These are phyloP conservation scores for Hoplostethus atlanticus DNA, from an alignment of 2,797 vertebrate species.

Conservation along the genomic window DNA sequence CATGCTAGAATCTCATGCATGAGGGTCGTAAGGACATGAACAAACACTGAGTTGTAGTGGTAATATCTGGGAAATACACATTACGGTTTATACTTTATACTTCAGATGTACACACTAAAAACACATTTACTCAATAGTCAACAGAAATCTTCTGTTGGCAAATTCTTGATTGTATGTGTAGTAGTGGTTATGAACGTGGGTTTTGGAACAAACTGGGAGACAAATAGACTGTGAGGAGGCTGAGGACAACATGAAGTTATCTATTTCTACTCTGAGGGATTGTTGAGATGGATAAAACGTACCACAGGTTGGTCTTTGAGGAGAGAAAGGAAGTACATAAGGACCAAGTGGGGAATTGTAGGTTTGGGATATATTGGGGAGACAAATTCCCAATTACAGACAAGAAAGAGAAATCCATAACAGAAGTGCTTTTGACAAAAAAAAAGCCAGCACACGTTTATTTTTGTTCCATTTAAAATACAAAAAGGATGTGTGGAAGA, in stretches of 20 bases:
- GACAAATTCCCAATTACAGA: constrained; percentile 63
- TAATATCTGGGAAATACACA: not conserved
- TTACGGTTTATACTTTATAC: constrained; percentile 8
- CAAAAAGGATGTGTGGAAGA: constrained; percentile 68
- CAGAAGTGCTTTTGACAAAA: constrained; percentile 70
- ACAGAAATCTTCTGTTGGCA: not conserved
- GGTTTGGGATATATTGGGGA: constrained; percentile 46
- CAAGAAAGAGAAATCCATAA: constrained; percentile 72
- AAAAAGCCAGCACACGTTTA: constrained; percentile 72
- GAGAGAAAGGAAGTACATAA: not conserved
- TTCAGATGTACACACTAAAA: not conserved
- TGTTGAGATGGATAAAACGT: not conserved
- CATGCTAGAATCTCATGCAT: constrained; percentile 79
- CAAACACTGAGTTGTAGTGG: constrained; percentile 19
- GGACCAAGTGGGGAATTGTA: constrained; percentile 30
- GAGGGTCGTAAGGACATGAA: constrained; percentile 43
- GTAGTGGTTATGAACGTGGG: not conserved
- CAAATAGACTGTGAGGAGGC: not conserved
- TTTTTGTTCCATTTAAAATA: constrained; percentile 77
- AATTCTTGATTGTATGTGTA: not conserved
- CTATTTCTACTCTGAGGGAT: constrained; percentile 1
- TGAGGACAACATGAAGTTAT: not conserved
- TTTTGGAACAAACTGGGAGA: constrained; percentile 11
- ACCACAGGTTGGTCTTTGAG: constrained; percentile 18
- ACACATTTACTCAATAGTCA: not conserved